Conservation (phyloP, 2,797 vertebrate genomes). For the Pantherophis alleghaniensis region DNA sequence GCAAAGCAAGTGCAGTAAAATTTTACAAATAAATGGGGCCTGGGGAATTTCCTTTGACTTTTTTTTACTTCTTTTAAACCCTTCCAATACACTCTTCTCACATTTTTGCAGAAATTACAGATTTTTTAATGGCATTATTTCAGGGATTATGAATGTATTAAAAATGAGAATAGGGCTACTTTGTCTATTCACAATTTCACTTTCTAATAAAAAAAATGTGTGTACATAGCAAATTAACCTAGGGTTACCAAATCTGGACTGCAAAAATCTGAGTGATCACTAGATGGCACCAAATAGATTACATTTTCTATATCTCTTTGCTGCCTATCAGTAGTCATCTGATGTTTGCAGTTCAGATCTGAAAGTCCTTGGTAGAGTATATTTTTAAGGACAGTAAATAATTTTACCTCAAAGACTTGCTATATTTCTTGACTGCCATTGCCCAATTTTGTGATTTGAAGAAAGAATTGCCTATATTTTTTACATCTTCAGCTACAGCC, state of each 20-base stretch:
- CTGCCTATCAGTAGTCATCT: not conserved
- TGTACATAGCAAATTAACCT: not conserved
- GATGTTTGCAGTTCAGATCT: not conserved
- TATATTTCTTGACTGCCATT: slow-evolving; percentile 88
- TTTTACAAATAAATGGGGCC: not conserved
- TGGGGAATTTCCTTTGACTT: not conserved
- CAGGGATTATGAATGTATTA: not conserved
- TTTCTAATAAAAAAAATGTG: not conserved
- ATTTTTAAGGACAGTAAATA: slow-evolving; percentile 8
- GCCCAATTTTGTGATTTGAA: slow-evolving; percentile 94
- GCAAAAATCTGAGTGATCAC: not conserved
- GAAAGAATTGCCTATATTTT: slow-evolving; percentile 91
- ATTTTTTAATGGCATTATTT: not conserved
- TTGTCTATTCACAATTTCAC: not conserved
- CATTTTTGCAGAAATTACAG: not conserved
- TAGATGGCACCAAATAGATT: not conserved
- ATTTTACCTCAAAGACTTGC: slow-evolving; percentile 90
- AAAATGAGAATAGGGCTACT: not conserved
- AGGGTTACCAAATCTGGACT: slow-evolving; percentile 7
- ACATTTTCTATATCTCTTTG: too few species aligned
- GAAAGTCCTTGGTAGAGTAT: not conserved
- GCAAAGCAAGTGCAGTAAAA: not conserved
- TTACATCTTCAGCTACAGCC: slow-evolving; percentile 87
- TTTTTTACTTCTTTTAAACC: not conserved
- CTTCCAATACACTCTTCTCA: not conserved